phyloP scores from a whole-genome alignment of 2,888 invertebrate genomes.

The Drosophila kanekoi region DNA sequence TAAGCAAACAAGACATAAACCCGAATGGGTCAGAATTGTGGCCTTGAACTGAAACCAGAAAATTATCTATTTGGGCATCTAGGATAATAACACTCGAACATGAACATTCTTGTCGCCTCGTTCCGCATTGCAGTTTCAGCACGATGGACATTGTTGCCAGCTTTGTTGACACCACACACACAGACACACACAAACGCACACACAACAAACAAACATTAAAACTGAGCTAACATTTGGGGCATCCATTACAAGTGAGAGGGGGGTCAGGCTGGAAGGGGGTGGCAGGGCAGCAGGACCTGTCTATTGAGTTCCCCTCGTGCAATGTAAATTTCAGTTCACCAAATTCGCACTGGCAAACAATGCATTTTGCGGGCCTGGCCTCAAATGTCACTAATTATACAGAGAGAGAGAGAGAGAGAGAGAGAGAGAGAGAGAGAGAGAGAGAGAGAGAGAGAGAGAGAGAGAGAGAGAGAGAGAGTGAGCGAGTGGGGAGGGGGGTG shows the following conservation, averaged over 20 bases:
- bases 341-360: slow-evolving; percentile 33
- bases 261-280: not conserved
- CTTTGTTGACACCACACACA: slow-evolving; percentile 30
- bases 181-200: slow-evolving; percentile 5
- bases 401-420: not conserved
- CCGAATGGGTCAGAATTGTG: not conserved
- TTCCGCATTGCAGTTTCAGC: slow-evolving; percentile 12
- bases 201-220: slow-evolving; percentile 14
- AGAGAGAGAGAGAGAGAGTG: not conserved
- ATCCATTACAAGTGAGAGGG: slow-evolving; percentile 27
- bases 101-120: slow-evolving; percentile 18
- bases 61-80: not conserved
- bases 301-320: slow-evolving; percentile 11
- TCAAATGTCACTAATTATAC: slow-evolving; percentile 14
- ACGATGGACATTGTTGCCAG: slow-evolving; percentile 36
- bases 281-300: not conserved
- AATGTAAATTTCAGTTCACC: slow-evolving; percentile 20
- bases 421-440: not conserved
- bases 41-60: not conserved
- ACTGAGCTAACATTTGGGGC: slow-evolving; percentile 23
- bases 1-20: not conserved
- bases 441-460: not conserved
- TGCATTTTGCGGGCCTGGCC: slow-evolving; percentile 34
- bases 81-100: slow-evolving; percentile 11
- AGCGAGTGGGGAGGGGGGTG: not conserved